Evolutionary conservation across 2,797 vertebrate genomes (phyloP).

Genomic region (Eospalax fontanierii): DNA sequence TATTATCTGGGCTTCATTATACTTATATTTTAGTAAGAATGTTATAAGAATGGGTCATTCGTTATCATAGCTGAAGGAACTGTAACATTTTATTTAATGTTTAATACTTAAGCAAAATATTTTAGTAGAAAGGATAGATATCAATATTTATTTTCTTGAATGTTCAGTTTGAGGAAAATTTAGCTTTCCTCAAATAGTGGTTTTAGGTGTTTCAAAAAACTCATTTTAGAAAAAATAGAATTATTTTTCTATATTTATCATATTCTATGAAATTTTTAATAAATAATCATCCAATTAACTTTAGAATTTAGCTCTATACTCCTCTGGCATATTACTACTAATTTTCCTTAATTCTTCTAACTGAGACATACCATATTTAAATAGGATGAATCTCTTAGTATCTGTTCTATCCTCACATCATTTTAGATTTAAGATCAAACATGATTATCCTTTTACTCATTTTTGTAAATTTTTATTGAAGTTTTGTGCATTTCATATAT

Average conservation of each 20-base stretch:
- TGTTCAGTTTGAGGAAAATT: not conserved
- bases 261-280: not conserved
- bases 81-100: not conserved
- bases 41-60: not conserved
- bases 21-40: not conserved
- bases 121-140: not conserved
- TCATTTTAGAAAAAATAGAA: not conserved
- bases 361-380: not conserved
- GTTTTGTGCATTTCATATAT: too few relatives aligned
- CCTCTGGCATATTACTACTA: not conserved
- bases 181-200: not conserved
- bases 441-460: not conserved
- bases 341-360: not conserved
- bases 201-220: not conserved
- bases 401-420: fast-evolving
- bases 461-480: not conserved
- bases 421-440: not conserved
- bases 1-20: not conserved
- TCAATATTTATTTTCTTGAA: not conserved
- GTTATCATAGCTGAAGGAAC: not conserved
- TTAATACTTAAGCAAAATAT: not conserved
- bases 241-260: not conserved
- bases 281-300: not conserved
- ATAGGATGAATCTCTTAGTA: not conserved
- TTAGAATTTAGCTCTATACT: not conserved